A percentile compares a stretch with the other conserved stretches of the same genome.
These are phyloP conservation scores for Pachydiplax longipennis DNA, from an alignment of 2,888 invertebrate species.

Conservation along the genomic window DNA sequence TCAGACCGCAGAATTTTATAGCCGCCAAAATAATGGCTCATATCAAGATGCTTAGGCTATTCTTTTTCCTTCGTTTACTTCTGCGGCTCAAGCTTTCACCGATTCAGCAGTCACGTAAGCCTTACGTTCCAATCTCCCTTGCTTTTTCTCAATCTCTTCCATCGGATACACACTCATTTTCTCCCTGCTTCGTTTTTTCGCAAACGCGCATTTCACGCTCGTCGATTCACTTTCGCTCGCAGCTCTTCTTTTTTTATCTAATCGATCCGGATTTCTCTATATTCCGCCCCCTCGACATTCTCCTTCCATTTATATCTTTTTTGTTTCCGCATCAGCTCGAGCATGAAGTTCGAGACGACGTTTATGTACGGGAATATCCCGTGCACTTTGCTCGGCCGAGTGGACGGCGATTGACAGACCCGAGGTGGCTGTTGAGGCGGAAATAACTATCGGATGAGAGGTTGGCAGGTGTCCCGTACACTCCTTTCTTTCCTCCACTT, in stretches of 20 bases:
- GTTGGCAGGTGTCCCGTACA: not conserved
- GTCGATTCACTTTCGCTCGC: not conserved
- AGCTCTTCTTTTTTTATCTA: not conserved
- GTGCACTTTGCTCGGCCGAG: not conserved
- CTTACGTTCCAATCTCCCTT: not conserved
- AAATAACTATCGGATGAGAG: not conserved
- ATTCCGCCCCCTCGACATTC: not conserved
- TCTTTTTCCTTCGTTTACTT: no score
- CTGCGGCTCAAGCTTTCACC: not conserved
- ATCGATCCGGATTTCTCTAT: not conserved
- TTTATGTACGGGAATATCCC: not conserved
- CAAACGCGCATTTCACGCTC: not conserved
- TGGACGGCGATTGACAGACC: not conserved
- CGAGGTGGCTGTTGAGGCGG: not conserved
- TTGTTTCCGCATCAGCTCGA: not conserved
- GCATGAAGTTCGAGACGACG: not conserved
- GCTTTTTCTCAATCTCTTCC: not conserved
- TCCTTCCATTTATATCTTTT: not conserved
- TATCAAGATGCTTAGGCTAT: not conserved
- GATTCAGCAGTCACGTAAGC: not conserved
- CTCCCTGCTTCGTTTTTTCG: not conserved
- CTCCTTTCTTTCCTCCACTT: not conserved
- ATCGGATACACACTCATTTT: not conserved
- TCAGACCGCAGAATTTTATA: not conserved
- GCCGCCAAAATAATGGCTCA: not conserved